Evolutionary conservation across 1,140 invertebrate genomes (phyloP), one percentile per base, ranked within the genome.

Genomic region (Yoshiicerus persimilis): DNA sequence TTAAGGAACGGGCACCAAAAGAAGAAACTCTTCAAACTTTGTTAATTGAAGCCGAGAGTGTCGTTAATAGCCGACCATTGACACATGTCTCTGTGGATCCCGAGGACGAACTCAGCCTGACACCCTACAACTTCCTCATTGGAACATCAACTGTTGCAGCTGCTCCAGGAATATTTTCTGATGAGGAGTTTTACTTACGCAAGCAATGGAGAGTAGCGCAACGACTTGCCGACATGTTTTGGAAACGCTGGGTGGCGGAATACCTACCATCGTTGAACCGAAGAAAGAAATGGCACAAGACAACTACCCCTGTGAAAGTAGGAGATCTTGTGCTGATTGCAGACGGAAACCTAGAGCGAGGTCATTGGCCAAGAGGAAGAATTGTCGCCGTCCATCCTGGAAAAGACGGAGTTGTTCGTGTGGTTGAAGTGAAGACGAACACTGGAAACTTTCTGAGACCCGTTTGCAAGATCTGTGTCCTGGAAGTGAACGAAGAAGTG

Each of bases 191-290:
- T 16, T 34, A 5, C 8, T n/a, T 38, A 4, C 16, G 64, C 27
- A 88, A 86, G 25, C 34, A 70, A 4, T 89, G 87, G 89, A 70
- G 34, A 32, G 9, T 77, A 16, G 39, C 80, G 27, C 89, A 89
- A 36, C 20, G 20, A 4, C 32, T 89, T 0, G 27, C 84, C 4
- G 64, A 87, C 2, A 23, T 10, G 20, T 87, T 70, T 25, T 87
- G 86, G 86, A 27, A 27, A 36, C 3, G 86, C 0, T 87, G 86
- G 86, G 5, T 87, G 23, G 6, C 27, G n/a, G 75, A 87, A n/a
- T 34, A 80, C 20, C 20, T 80, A 1, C 75, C 30, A 0, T 16
- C 30, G 10, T 34, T 80, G 13, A 36, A 8, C 6, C 36, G 5
- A 13, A 0, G 85, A 34, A 62, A 27, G 0, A 80, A 80, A 34